A percentile compares a stretch with the other conserved stretches of the same genome.
Conservation (phyloP, 2,888 invertebrate species). For the Drosophila kokeensis region DNA sequence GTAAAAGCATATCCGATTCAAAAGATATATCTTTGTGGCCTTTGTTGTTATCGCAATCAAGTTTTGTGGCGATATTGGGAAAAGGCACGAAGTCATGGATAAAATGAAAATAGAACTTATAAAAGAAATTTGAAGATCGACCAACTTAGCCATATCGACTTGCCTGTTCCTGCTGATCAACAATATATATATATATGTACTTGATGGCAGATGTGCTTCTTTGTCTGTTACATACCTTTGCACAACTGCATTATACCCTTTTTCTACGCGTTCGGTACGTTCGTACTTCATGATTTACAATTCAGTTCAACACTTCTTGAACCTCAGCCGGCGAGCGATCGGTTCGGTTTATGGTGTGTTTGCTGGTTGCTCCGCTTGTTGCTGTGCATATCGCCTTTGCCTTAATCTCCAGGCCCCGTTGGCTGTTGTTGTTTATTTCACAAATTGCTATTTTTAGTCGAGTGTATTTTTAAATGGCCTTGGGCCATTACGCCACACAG, state of each 20-base stretch:
- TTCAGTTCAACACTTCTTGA: constrained; percentile 2
- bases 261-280: neutral
- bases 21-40: neutral
- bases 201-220: neutral
- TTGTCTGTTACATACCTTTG: neutral
- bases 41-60: neutral
- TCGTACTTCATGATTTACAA: neutral
- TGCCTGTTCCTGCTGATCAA: neutral
- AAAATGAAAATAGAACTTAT: neutral
- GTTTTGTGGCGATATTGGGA: neutral
- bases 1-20: neutral
- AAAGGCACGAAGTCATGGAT: neutral
- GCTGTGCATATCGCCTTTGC: constrained; percentile 61
- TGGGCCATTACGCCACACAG: constrained; percentile 44
- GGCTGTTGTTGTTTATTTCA: constrained; percentile 37
- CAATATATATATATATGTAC: neutral
- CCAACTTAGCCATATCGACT: neutral
- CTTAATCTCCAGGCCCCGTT: constrained; percentile 54
- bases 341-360: constrained; percentile 15
- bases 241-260: neutral
- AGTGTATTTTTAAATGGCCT: constrained; percentile 82
- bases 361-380: constrained; percentile 28
- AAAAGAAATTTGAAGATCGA: neutral
- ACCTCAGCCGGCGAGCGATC: constrained; percentile 20
- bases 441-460: constrained; percentile 76